Evolutionary conservation across 2,888 invertebrate genomes (phyloP).

Genomic region (Rhopalosiphum nymphaeae): DNA sequence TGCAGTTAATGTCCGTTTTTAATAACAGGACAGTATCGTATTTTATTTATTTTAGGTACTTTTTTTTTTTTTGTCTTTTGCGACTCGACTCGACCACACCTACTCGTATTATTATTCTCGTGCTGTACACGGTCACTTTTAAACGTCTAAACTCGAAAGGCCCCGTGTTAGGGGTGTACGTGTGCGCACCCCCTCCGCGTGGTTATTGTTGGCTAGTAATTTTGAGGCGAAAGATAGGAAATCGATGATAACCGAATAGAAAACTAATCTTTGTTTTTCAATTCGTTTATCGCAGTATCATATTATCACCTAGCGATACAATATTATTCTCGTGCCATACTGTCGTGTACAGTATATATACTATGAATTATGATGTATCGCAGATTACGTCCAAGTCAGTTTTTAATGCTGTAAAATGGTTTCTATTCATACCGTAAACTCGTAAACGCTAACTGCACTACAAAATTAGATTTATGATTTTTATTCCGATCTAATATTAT

Average conservation of each 20-base stretch:
- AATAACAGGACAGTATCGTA: neutral
- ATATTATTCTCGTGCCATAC: neutral
- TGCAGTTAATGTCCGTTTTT: conserved; percentile 7
- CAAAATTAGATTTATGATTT: neutral
- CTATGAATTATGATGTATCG: too few species aligned
- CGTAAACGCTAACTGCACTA: neutral
- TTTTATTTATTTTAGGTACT: neutral
- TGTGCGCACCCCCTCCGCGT: neutral
- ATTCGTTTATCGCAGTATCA: neutral
- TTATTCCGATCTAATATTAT: neutral
- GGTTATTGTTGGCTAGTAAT: neutral
- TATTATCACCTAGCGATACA: too few species aligned
- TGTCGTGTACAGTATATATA: too few species aligned
- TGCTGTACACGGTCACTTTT: too few species aligned
- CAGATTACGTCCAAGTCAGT: neutral
- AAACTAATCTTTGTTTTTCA: neutral
- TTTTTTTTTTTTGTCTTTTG: neutral
- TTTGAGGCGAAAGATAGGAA: neutral
- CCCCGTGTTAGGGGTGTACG: neutral
- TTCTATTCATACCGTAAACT: neutral
- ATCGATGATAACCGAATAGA: neutral
- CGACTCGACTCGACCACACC: neutral
- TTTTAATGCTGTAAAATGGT: neutral
- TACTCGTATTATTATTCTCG: neutral
- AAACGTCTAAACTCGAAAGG: neutral